Base-by-base conservation (phyloP, 2,113 vertebrate species). In the Camarhynchus parvulus region DNA sequence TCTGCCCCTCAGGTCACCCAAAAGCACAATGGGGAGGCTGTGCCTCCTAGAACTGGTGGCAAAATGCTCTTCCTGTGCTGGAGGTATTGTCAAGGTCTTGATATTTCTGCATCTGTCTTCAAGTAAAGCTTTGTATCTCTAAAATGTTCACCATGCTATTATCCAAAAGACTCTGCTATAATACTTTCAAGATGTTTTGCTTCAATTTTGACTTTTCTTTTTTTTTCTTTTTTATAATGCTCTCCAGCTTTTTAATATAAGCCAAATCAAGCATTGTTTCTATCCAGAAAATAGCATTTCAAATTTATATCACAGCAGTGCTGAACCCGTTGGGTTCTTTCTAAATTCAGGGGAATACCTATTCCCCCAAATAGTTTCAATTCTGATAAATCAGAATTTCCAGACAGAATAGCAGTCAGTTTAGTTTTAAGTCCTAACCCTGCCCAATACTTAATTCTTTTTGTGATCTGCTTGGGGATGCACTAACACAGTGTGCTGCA, bases 131-230 rank as follows among this genome's bases (percentile, higher is more conserved):
- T 63, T 86, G 47, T 89, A 69, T 92, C 88, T 86, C 72, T 70
- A 30, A 90, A 92, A 73, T 6, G 2, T 83, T 77, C 94, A 77
- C 82, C 74, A 90, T 61, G 30, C 68, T 72, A 55, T 95, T 93
- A 95, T 81, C 89, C 92, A 81, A 93, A 88, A 89, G 56, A 70
- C 83, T 62, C 83, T 44, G 64, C 86, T 92, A 28, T 94, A 96
- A 97, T 77, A 70, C 61, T 77, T 96, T 96, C 95, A 96, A 96
- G 95, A 96, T 97, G 95, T 83, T 86, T 89, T 70, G 16, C 64
- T 93, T 90, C 76, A 62, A 33, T 86, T 93, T 37, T 58, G 25
- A 62, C 49, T 77, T 58, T 67, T 46, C 23, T 41, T 76, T 53
- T 42, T 63, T 22, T 39, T 14, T 61, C 35, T 42, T 80, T 49